A percentile compares a stretch with the other conserved stretches of the same genome.
Evolutionary conservation across 2,888 invertebrate genomes (phyloP).

Genomic region (Ametastegia equiseti): DNA sequence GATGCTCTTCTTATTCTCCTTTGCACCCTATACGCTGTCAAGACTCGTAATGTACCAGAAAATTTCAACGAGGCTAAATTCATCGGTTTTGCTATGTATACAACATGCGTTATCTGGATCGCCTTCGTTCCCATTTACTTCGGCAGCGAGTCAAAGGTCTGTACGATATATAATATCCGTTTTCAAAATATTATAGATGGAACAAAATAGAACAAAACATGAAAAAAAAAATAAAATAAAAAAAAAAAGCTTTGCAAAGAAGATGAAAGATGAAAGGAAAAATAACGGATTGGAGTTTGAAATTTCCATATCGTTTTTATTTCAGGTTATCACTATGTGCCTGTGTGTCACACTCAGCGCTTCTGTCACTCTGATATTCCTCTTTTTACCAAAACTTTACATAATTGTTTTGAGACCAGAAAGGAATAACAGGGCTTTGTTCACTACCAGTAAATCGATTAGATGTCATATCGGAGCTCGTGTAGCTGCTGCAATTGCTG

Average conservation of each 20-base stretch:
- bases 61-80: slow-evolving; percentile 89
- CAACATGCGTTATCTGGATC: slow-evolving; percentile 87
- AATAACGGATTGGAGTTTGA: not conserved
- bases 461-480: slow-evolving; percentile 80
- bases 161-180: no score
- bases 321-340: slow-evolving; percentile 76
- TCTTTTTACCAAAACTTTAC: slow-evolving; percentile 88
- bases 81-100: slow-evolving; percentile 90
- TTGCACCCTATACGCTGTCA: slow-evolving; percentile 88
- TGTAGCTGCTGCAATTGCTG: slow-evolving; percentile 74
- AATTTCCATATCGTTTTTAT: no score
- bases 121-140: slow-evolving; percentile 89
- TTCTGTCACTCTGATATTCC: slow-evolving; percentile 84
- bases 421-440: slow-evolving; percentile 86
- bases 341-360: slow-evolving; percentile 87
- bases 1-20: slow-evolving; percentile 84
- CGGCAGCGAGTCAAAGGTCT: slow-evolving; percentile 81
- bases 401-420: slow-evolving; percentile 86
- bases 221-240: not conserved
- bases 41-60: slow-evolving; percentile 87
- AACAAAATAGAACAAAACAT: no score
- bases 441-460: slow-evolving; percentile 81
- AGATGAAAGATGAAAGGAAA: not conserved
- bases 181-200: no score
- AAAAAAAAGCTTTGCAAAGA: no score